Conservation (phyloP, 2,797 vertebrate species). For the Cichlasoma orientale region DNA sequence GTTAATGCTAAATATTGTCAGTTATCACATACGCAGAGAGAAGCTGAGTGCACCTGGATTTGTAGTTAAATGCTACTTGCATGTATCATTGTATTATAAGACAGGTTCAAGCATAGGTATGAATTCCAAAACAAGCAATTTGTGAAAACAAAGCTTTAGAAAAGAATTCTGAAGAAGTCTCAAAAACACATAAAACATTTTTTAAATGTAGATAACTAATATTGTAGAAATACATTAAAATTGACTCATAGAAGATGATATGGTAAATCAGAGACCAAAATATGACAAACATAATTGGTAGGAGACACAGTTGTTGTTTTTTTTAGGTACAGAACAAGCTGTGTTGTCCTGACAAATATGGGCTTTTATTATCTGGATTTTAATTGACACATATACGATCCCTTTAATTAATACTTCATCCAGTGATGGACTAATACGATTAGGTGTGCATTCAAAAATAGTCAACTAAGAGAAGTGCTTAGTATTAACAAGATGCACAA, state of each 20-base stretch:
- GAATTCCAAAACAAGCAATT: neutral
- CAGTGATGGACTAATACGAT: too few relatives aligned
- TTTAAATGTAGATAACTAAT: neutral
- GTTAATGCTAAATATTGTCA: neutral
- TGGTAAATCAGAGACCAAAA: neutral
- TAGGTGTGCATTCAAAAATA: too few relatives aligned
- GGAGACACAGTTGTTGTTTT: too few relatives aligned
- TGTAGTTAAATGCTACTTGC: neutral
- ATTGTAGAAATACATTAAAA: neutral
- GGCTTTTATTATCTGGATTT: neutral
- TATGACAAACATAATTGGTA: neutral
- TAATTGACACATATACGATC: neutral
- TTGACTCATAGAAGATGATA: neutral
- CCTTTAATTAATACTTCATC: too few relatives aligned
- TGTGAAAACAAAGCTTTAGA: neutral
- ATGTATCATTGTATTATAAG: neutral
- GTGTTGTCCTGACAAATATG: too few relatives aligned
- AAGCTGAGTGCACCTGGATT: neutral
- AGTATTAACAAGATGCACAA: too few relatives aligned
- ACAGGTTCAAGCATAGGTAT: neutral
- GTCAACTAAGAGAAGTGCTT: too few relatives aligned
- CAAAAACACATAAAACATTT: rapidly evolving
- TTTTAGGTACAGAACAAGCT: too few relatives aligned
- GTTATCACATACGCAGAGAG: neutral
- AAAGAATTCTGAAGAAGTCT: neutral